Evolutionary conservation across 2,113 vertebrate genomes (phyloP), one percentile per base, ranked within the genome.

Genomic region (Rostratula benghalensis): DNA sequence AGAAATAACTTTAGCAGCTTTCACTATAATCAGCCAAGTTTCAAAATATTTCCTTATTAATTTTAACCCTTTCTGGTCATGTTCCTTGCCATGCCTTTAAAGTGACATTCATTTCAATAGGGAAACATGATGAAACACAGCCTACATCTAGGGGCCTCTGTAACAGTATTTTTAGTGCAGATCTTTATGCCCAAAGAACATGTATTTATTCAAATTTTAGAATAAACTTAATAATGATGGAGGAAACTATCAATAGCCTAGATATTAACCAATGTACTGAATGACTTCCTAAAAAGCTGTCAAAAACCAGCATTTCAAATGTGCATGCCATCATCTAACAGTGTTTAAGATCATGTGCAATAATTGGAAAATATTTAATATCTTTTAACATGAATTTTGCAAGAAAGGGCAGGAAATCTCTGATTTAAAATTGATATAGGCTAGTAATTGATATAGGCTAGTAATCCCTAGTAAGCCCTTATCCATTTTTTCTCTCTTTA

Each of bases 91-190:
- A 64, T 50, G 24, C 6, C 31, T 93, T 89, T 76, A 83, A 86
- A 95, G 67, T 75, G 61, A 70, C 57, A 79, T 48, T 90, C 56
- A 46, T 79, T 95, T 88, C n/a, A 89, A 79, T 86, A 59, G 84
- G 39, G 22, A 50, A 90, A 54, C 59, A 73, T 24, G 57, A 88
- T 63, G 67, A 91, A 85, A 76, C 37, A 76, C 37, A 50, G n/a
- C 23, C 88, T 74, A 39, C 13, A 57, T 63, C 43, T 74, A 87
- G 79, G 70, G 43, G 41, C 53, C 27, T 21, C 53, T 83, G 61
- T 17, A 68, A 35, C 46, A 54, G 21, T 37, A 54, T 22, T 68
- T 86, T 63, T 70, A 67, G 59, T 60, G 57, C 25, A 63, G 17
- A 79, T 73, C 73, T 45, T 5, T 77, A 54, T 68, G 23, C 31